Base-by-base conservation (phyloP, 2,797 vertebrate species). In the Ispidina picta region DNA sequence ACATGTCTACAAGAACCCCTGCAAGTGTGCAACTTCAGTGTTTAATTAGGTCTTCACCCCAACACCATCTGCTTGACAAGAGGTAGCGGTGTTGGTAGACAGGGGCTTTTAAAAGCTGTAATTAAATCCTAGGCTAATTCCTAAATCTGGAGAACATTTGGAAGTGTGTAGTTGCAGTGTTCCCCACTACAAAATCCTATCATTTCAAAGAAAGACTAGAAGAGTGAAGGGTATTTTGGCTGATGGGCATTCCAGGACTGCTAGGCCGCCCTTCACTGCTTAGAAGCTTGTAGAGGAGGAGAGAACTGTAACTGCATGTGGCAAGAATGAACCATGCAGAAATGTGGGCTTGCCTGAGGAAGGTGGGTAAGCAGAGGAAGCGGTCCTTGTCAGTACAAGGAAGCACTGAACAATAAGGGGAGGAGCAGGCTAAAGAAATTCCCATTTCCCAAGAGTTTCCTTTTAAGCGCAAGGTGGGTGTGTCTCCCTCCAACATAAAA, bases 401-500 rank as follows among this genome's bases (percentile, higher is more conserved):
- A 97, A 97, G 76, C 69, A 66, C 22, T 1, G 43, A 96, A 96
- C 96, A 96, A 96, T 97, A 94, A 94, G 62, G 96, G 96, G 96
- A 97, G 96, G 95, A 95, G 95, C 79, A 91, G 88, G 66, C 76
- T 92, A 86, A 90, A 93, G 89, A 91, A 92, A 91, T 93, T 93
- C 91, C 86, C 94, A 92, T 94, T 96, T 83, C 88, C 91, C 74
- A 71, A 82, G 88, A 95, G 92, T 92, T 96, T 96, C 95, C 95
- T 94, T 95, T 92, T 68, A 95, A 94, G 92, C 72, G n/a, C 44
- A 66, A 79, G 78, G 88, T 94, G 92, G 89, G 96, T 96, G 92
- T 96, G 92, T 94, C 92, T 92, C 73, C 28, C 75, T 88, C 52
- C 74, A 78, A 76, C 60, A 92, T 88, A 89, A 76, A 93, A 88